Conservation (phyloP, 2,797 vertebrate genomes). For the Eospalax fontanierii region DNA sequence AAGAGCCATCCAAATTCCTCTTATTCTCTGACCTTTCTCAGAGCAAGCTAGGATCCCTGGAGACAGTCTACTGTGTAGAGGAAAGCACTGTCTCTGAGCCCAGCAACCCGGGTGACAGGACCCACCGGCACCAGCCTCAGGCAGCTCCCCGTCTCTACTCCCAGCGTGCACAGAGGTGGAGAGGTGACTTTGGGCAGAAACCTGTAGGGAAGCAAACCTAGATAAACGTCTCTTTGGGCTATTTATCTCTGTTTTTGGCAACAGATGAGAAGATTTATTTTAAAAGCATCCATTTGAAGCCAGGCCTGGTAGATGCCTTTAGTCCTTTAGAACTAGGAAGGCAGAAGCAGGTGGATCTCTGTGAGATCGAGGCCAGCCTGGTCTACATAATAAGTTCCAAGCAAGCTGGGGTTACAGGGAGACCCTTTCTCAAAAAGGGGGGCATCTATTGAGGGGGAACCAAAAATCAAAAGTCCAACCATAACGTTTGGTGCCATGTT, state of each 20-base stretch:
- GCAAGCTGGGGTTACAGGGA: no score
- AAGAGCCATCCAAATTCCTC: background rate
- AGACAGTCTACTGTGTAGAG: background rate
- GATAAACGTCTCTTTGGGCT: slow-evolving; percentile 75
- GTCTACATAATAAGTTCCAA: no score
- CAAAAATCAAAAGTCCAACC: background rate
- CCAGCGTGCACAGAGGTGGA: background rate
- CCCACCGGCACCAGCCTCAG: background rate
- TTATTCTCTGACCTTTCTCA: slow-evolving; percentile 28
- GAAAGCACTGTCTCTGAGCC: background rate
- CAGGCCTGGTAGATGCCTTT: no score
- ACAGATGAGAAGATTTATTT: slow-evolving; percentile 73
- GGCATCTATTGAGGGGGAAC: background rate
- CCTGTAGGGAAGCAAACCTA: slow-evolving; percentile 51
- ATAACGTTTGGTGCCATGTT: slow-evolving; percentile 50
- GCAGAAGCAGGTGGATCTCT: no score
- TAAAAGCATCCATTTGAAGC: slow-evolving; percentile 30
- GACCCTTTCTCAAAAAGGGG: background rate
- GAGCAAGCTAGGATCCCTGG: background rate
- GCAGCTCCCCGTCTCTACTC: background rate
- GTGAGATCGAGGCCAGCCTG: no score
- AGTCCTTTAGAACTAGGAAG: no score
- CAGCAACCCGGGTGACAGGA: background rate
- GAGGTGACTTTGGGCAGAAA: slow-evolving; percentile 52
- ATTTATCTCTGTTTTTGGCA: slow-evolving; percentile 84